phyloP scores from a whole-genome alignment of 1,140 invertebrate genomes.

The Heliothis virescens region DNA sequence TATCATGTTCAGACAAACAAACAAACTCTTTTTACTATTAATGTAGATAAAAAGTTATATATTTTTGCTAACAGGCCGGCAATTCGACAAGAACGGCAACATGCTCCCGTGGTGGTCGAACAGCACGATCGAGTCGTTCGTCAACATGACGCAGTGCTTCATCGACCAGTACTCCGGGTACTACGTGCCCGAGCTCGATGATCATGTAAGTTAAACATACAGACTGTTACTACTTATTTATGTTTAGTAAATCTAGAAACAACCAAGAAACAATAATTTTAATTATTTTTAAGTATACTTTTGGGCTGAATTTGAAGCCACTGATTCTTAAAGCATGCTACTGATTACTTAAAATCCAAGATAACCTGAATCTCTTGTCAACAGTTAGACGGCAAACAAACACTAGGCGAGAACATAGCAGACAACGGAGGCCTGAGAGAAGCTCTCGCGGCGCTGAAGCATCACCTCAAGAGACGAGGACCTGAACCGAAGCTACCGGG shows the following conservation, averaged over 20 bases:
- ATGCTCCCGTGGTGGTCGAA: slow-evolving; percentile 95
- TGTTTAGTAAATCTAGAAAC: background rate
- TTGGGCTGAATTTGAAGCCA: background rate
- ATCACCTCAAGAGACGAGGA: slow-evolving; percentile 87
- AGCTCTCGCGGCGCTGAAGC: slow-evolving; percentile 91
- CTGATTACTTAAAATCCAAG: too few relatives aligned
- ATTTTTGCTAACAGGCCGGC: slow-evolving; percentile 85
- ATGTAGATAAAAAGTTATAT: background rate
- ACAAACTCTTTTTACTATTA: background rate
- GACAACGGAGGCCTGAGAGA: slow-evolving; percentile 96
- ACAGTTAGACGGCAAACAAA: slow-evolving; percentile 92
- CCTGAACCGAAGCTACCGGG: slow-evolving; percentile 90
- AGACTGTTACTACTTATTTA: slow-evolving; percentile 8
- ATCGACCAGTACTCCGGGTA: slow-evolving; percentile 95
- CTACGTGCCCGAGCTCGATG: slow-evolving; percentile 87
- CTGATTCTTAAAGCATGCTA: background rate
- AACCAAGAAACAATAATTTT: background rate
- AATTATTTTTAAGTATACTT: background rate
- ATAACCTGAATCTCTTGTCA: slow-evolving; percentile 24
- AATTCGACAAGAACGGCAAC: slow-evolving; percentile 91
- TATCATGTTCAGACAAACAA: too few relatives aligned
- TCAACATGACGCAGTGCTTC: slow-evolving; percentile 93
- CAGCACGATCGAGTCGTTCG: slow-evolving; percentile 88
- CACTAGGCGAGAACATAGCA: slow-evolving; percentile 95
- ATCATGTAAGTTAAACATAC: slow-evolving; percentile 83